A percentile compares a stretch with the other conserved stretches of the same genome.
These are phyloP conservation scores for Cepaea nemoralis DNA, from an alignment of 1,140 invertebrate genomes.

Conservation along the genomic window DNA sequence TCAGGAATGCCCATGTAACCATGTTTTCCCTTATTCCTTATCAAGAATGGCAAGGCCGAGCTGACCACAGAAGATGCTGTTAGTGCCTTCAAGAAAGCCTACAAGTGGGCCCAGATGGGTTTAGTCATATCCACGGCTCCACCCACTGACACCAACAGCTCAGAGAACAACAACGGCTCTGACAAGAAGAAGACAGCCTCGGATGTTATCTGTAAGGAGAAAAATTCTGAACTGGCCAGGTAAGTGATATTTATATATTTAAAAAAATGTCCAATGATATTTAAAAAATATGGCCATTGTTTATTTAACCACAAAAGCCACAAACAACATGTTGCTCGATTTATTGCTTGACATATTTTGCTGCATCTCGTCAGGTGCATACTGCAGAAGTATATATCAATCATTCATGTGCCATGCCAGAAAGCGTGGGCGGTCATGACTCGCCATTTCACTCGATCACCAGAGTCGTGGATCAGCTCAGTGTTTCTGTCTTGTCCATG, in stretches of 20 bases:
- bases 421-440: too few species aligned
- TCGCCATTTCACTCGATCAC: too few species aligned
- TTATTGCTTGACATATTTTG: too few species aligned
- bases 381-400: too few species aligned
- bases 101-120: constrained; percentile 71
- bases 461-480: too few species aligned
- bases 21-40: neutral
- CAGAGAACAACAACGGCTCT: constrained; percentile 51
- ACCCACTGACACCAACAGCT: constrained; percentile 60
- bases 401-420: too few species aligned
- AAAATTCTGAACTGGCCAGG: constrained; percentile 70
- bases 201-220: constrained; percentile 70
- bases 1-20: neutral
- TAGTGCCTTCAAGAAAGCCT: constrained; percentile 66
- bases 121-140: constrained; percentile 70
- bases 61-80: constrained; percentile 69
- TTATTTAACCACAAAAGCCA: too few species aligned
- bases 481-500: too few species aligned
- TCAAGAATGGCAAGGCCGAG: constrained; percentile 44
- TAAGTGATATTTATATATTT: constrained; percentile 48
- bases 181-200: constrained; percentile 67
- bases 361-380: too few species aligned
- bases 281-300: too few species aligned
- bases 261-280: too few species aligned
- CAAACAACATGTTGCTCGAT: too few species aligned